Conservation (phyloP, 2,888 invertebrate genomes). For the Mythimna lalbum region DNA sequence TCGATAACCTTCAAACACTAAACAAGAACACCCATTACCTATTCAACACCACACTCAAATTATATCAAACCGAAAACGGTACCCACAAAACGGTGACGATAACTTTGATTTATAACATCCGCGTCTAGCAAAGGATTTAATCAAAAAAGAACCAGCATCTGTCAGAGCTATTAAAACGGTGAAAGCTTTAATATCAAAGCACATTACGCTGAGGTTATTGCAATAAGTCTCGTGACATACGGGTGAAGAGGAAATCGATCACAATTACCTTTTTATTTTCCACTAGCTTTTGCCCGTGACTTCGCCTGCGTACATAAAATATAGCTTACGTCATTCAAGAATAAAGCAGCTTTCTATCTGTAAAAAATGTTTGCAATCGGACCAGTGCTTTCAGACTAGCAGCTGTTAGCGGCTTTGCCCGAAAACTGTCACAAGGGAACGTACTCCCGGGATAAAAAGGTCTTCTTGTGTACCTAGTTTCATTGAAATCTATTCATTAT, state of each 20-base stretch:
- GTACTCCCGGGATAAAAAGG: too few relatives aligned
- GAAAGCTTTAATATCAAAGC: slow-evolving; percentile 81
- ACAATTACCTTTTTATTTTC: background rate
- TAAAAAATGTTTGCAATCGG: too few relatives aligned
- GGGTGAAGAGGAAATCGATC: slow-evolving; percentile 27
- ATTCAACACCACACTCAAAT: slow-evolving; percentile 14
- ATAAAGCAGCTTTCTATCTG: too few relatives aligned
- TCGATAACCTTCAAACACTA: background rate
- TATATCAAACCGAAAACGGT: slow-evolving; percentile 29
- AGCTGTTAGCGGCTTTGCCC: too few relatives aligned
- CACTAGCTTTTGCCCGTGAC: too few relatives aligned
- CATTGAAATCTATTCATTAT: too few relatives aligned
- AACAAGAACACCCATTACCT: background rate
- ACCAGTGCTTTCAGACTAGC: too few relatives aligned
- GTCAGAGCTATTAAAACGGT: slow-evolving; percentile 78
- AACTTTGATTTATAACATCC: slow-evolving; percentile 72
- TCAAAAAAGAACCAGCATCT: slow-evolving; percentile 80
- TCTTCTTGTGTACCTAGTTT: too few relatives aligned
- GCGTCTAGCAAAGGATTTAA: slow-evolving; percentile 77
- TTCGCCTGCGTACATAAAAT: too few relatives aligned
- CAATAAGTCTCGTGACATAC: slow-evolving; percentile 73
- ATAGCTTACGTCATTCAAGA: too few relatives aligned
- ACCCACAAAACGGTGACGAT: slow-evolving; percentile 58
- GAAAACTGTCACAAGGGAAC: too few relatives aligned
- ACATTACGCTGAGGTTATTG: slow-evolving; percentile 80